phyloP scores from a whole-genome alignment of 2,888 invertebrate genomes.

The Dryocosmus kuriphilus region DNA sequence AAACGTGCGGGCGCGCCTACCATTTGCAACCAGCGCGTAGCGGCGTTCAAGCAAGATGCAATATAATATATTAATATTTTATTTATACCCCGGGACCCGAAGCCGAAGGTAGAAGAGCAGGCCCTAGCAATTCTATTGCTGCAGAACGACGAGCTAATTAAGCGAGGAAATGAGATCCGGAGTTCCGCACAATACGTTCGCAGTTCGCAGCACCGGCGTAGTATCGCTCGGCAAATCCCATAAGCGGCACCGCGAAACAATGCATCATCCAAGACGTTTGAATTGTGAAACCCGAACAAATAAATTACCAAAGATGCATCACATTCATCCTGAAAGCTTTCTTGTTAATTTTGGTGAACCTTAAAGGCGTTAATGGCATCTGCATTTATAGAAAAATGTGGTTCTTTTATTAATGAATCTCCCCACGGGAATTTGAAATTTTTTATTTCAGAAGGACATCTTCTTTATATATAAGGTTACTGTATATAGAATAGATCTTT shows the following conservation, averaged over 20 bases:
- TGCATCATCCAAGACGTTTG: conserved; percentile 38
- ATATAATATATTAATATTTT: conserved; percentile 63
- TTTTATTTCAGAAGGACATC: neutral
- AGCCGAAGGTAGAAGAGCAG: conserved; percentile 43
- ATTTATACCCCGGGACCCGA: conserved; percentile 45
- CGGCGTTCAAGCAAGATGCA: conserved; percentile 49
- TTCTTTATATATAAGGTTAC: too few species aligned
- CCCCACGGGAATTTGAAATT: neutral
- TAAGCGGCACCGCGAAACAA: conserved; percentile 46
- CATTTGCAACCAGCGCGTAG: conserved; percentile 46
- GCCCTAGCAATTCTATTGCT: conserved; percentile 52
- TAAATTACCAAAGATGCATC: conserved; percentile 17
- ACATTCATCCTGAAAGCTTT: neutral
- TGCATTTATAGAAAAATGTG: neutral
- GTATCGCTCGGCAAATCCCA: conserved; percentile 14
- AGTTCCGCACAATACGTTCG: conserved; percentile 50
- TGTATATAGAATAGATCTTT: too few species aligned
- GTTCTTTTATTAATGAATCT: neutral
- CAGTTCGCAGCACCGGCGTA: neutral
- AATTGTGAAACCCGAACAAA: conserved; percentile 2
- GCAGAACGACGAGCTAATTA: conserved; percentile 60
- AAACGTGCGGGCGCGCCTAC: conserved; percentile 61
- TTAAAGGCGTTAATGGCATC: neutral
- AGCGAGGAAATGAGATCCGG: conserved; percentile 60
- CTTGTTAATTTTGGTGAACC: conserved; percentile 23